phyloP scores from a whole-genome alignment of 2,113 vertebrate species.

The Zapus hudsonius region DNA sequence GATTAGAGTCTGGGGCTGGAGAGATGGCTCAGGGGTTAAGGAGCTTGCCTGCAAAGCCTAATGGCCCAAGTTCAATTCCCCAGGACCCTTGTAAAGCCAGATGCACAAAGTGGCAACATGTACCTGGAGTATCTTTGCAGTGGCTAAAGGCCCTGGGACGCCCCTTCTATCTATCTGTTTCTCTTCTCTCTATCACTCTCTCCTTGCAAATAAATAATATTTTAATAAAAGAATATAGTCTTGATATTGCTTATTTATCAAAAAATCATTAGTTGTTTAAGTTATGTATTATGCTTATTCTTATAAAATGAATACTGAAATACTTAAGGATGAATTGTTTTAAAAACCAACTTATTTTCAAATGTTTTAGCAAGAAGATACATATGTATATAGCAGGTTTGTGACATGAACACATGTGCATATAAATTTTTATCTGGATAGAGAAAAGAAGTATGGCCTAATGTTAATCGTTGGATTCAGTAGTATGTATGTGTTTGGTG shows the following conservation, averaged over 20 bases:
- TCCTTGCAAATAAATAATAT: too few relatives aligned
- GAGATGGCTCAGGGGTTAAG: too few relatives aligned
- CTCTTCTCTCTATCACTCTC: too few relatives aligned
- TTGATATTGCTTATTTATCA: not conserved
- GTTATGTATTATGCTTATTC: not conserved
- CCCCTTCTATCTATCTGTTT: too few relatives aligned
- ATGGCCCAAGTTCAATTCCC: too few relatives aligned
- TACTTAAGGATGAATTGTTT: not conserved
- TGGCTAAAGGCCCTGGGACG: too few relatives aligned
- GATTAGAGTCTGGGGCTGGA: too few relatives aligned
- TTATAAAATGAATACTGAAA: not conserved
- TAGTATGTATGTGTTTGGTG: not conserved
- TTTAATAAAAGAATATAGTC: not conserved
- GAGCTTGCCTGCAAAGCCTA: too few relatives aligned
- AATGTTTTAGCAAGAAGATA: not conserved
- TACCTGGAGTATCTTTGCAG: too few relatives aligned
- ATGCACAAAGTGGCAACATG: too few relatives aligned
- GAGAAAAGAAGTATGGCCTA: not conserved
- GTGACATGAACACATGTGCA: not conserved
- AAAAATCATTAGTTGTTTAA: not conserved
- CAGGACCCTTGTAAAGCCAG: too few relatives aligned
- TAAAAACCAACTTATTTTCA: conserved; percentile 33
- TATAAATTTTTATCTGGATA: not conserved
- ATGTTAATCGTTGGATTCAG: not conserved
- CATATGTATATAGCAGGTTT: not conserved